Evolutionary conservation across 30 jellyfish, hydroid and myxozoan genomes (phyloP), one percentile per base, ranked within the genome.

Genomic region (Cassiopea andromeda): DNA sequence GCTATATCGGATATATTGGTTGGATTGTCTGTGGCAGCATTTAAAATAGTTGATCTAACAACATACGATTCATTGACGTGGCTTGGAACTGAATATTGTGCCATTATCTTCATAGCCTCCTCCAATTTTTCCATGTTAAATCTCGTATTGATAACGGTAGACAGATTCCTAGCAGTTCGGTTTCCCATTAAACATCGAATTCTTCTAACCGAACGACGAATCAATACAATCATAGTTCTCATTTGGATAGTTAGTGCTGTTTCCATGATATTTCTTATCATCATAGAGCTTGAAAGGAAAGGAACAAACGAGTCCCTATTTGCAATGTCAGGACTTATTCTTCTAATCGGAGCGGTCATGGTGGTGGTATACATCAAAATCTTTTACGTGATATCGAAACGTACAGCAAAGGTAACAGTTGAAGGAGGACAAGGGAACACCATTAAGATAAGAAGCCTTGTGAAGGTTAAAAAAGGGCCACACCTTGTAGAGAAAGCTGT

Each of bases 131-230:
- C 89, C 8, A 69, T 66, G 1, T 0, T 17, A 8, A 81, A 64
- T 6, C 90, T 81, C 43, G 1, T 81, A 0, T 18, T 48, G 7
- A 66, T 81, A 47, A 68, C 90, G 7, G 1, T 81, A 45, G 90
- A 81, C 48, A 69, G 90, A 67, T 81, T 81, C 44, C 82, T 81
- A 7, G 90, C 90, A 48, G 90, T 81, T 1, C 66, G 67, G 27
- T 81, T 16, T 16, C 90, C 90, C 4, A 27, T 81, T 18, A 81
- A 68, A 47, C 90, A 81, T 9, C 90, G 69, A 18, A 60, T n/a
- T 4, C 47, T 47, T 47, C 14, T 27, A 43, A 19, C 86, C 13
- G 48, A 47, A 43, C 43, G 10, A 16, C 44, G 73, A 8, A 38
- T 75, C 12, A 77, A 77, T 50, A 19, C n/a, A 6, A 13, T 16